Conservation (phyloP, 2,113 vertebrate genomes). For the Cyphomyrus plagiostoma region DNA sequence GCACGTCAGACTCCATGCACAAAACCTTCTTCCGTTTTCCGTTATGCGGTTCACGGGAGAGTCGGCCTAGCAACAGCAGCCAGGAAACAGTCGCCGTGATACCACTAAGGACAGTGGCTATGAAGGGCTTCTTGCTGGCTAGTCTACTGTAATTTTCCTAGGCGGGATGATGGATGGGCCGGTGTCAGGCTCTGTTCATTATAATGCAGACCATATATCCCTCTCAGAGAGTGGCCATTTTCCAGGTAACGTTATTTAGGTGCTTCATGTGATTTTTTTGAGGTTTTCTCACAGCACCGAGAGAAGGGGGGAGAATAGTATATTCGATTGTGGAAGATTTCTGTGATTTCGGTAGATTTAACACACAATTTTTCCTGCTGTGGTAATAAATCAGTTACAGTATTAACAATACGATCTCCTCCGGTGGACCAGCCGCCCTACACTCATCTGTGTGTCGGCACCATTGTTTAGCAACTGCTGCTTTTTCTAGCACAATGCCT, state of each 20-base stretch:
- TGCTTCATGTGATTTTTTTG: slow-evolving; percentile 29
- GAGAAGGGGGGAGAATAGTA: slow-evolving; percentile 42
- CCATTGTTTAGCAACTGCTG: not conserved
- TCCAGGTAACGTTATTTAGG: slow-evolving; percentile 64
- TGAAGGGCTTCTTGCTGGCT: slow-evolving; percentile 37
- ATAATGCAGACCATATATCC: slow-evolving; percentile 71
- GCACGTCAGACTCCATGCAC: not conserved
- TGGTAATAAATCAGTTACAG: not conserved
- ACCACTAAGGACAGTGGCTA: slow-evolving; percentile 44
- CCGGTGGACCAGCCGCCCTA: not conserved
- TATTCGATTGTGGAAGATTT: slow-evolving; percentile 54
- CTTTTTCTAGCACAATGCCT: not conserved
- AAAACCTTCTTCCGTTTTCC: not conserved
- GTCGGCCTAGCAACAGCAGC: slow-evolving; percentile 43
- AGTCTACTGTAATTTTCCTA: slow-evolving; percentile 61
- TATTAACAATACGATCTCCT: not conserved
- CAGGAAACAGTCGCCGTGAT: slow-evolving; percentile 35
- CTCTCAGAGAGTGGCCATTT: slow-evolving; percentile 56
- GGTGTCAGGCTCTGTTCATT: slow-evolving; percentile 69
- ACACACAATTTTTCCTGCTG: not conserved
- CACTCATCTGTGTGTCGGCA: not conserved
- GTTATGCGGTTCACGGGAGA: not conserved
- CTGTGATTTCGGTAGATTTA: slow-evolving; percentile 33
- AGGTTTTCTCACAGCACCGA: slow-evolving; percentile 15
- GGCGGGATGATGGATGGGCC: slow-evolving; percentile 66